Evolutionary conservation across 2,797 vertebrate species (phyloP), one percentile per base, ranked within the genome.

Genomic region (Thunnus albacares): DNA sequence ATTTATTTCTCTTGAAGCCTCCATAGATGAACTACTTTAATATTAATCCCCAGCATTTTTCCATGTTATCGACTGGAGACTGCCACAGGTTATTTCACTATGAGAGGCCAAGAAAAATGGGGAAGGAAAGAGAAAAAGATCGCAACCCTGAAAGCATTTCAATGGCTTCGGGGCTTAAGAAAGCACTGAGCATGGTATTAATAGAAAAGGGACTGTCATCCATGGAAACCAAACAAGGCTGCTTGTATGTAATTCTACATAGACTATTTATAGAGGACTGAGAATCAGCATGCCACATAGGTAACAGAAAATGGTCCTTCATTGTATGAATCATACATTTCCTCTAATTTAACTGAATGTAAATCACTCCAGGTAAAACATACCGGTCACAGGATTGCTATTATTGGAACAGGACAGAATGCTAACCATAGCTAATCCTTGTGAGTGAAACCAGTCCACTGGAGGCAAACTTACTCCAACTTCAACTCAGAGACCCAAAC

Each of bases 81-180:
- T 88, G 82, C 76, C 75, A 89, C 77, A 79, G 77, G 82, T 89
- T 88, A 84, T 84, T 87, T 85, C 57, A 77, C 83, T 81, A 56
- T 61, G n/a, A 89, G 71, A 77, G 43, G 61, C 24, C 24, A 68
- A 82, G 71, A 77, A 66, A 67, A 86, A 77, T 51, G 38, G 65
- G 45, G 66, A 62, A n/a, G 51, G 24, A 45, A 28, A 57, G 22
- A 70, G 60, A 53, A 67, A 55, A 84, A 78, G 53, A 79, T 58
- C 81, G 77, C 77, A 66, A 72, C 62, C 71, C 77, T 89, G 82
- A 88, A 87, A 88, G 84, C 79, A 35, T 81, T 87, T 80, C 68
- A 57, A 33, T 76, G 60, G 75, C 81, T 81, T 5, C 35, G 4
- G 87, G 90, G 87, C 78, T 90, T 65, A 71, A 80, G 72, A 85